Percentiles rank a stretch among this genome's conserved stretches.
Evolutionary conservation across 2,888 invertebrate species (phyloP).

Genomic region (Noctuana brunneofusca): DNA sequence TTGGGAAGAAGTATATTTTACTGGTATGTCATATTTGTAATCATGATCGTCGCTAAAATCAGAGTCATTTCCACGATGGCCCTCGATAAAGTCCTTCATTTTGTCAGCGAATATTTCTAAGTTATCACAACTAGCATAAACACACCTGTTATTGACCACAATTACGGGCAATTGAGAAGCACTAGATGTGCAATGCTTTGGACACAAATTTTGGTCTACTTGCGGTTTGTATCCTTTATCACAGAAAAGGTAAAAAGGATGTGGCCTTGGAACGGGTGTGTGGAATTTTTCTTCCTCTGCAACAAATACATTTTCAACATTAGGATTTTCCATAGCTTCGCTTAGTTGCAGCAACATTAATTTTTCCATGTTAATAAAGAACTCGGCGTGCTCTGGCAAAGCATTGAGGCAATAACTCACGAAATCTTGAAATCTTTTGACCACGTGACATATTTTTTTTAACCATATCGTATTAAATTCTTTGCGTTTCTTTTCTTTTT

Average conservation of each 20-base stretch:
- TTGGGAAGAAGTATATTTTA: slow-evolving; percentile 53
- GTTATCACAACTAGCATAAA: slow-evolving; percentile 72
- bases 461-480: slow-evolving; percentile 61
- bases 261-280: slow-evolving; percentile 56
- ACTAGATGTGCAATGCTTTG: slow-evolving; percentile 61
- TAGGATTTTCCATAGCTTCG: slow-evolving; percentile 57
- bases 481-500: slow-evolving; percentile 54
- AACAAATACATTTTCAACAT: slow-evolving; percentile 59
- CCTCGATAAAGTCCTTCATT: slow-evolving; percentile 57
- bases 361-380: slow-evolving; percentile 73
- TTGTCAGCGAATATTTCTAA: slow-evolving; percentile 60
- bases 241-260: slow-evolving; percentile 67
- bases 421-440: slow-evolving; percentile 69
- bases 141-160: slow-evolving; percentile 63
- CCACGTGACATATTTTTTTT: slow-evolving; percentile 67
- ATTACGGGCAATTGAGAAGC: slow-evolving; percentile 65
- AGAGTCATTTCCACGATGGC: slow-evolving; percentile 51
- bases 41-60: slow-evolving; percentile 58
- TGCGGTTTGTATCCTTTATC: slow-evolving; percentile 58
- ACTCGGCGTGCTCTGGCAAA: slow-evolving; percentile 70
- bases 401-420: slow-evolving; percentile 63
- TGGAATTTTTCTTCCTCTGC: slow-evolving; percentile 48
- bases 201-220: slow-evolving; percentile 59
- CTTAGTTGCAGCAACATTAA: slow-evolving; percentile 68
- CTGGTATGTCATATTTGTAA: slow-evolving; percentile 57